phyloP scores from a whole-genome alignment of 2,888 invertebrate genomes.

The Drosophila histrio region DNA sequence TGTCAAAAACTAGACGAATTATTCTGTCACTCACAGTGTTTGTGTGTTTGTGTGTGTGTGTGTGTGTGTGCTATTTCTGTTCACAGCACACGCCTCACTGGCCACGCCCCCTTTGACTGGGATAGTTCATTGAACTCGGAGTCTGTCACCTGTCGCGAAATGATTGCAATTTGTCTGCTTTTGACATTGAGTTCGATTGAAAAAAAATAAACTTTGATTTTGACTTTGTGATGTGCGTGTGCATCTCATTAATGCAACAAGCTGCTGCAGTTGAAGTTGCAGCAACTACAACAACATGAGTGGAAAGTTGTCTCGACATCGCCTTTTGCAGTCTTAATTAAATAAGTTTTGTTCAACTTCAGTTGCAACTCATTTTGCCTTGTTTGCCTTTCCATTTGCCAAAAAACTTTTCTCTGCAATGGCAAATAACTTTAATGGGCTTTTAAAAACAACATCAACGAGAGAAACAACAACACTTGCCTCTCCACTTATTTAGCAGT shows the following conservation, averaged over 20 bases:
- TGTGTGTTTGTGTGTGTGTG: background rate
- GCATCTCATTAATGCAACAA: constrained; percentile 72
- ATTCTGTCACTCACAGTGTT: constrained; percentile 22
- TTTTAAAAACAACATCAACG: constrained; percentile 41
- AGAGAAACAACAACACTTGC: constrained; percentile 3
- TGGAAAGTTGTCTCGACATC: constrained; percentile 25
- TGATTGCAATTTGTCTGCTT: constrained; percentile 60
- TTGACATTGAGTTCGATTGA: constrained; percentile 75
- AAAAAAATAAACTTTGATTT: constrained; percentile 53
- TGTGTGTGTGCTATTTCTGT: constrained; percentile 37
- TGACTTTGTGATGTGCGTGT: constrained; percentile 36
- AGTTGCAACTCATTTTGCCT: constrained; percentile 46
- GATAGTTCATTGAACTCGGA: constrained; percentile 46
- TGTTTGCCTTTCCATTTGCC: constrained; percentile 58
- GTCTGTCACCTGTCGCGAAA: constrained; percentile 36
- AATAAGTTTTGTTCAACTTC: constrained; percentile 67
- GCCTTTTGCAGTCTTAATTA: constrained; percentile 73
- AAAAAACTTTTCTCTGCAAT: constrained; percentile 35
- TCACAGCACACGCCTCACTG: constrained; percentile 39
- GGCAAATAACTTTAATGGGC: constrained; percentile 61
- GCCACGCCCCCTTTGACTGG: constrained; percentile 40
- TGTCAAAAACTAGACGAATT: constrained; percentile 43
- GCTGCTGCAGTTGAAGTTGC: background rate
- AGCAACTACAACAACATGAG: constrained; percentile 8
- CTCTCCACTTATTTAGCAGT: constrained; percentile 13